Percentiles rank a stretch among this genome's conserved stretches.
phyloP scores from a whole-genome alignment of 1,140 invertebrate species.

The Stenopsyche tienmushanensis region DNA sequence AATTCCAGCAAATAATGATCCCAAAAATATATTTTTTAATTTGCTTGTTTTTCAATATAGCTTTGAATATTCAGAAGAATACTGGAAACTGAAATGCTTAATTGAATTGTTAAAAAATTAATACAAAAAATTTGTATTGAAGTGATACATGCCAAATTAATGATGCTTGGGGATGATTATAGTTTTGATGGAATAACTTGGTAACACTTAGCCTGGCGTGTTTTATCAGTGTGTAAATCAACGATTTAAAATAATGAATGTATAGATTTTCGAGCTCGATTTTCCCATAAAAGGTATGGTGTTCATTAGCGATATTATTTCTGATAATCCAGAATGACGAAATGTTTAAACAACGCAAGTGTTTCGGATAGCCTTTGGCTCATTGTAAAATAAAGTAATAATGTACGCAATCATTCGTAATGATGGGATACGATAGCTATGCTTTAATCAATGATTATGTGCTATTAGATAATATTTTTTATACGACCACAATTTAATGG shows the following conservation, averaged over 20 bases:
- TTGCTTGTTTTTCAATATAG: conserved; percentile 1
- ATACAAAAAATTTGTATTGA: not conserved
- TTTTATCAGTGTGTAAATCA: not conserved
- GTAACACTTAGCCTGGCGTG: not conserved
- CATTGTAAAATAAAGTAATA: no score
- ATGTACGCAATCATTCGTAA: no score
- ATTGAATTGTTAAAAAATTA: not conserved
- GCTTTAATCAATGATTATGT: no score
- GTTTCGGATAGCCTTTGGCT: no score
- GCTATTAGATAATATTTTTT: no score
- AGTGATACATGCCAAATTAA: not conserved
- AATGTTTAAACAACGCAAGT: no score
- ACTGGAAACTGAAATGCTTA: not conserved
- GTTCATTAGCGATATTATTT: conserved; percentile 9
- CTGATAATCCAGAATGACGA: not conserved
- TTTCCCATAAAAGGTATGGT: conserved; percentile 1
- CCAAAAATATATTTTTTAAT: not conserved
- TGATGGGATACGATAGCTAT: no score
- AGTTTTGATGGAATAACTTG: not conserved
- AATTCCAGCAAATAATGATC: not conserved
- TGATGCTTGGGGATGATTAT: not conserved
- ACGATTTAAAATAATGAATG: not conserved
- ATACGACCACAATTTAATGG: no score
- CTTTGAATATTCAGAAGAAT: not conserved
- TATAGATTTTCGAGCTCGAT: not conserved